Evolutionary conservation across 2,888 invertebrate species (phyloP), one percentile per base, ranked within the genome.

Genomic region (Lasioglossum marginatum): DNA sequence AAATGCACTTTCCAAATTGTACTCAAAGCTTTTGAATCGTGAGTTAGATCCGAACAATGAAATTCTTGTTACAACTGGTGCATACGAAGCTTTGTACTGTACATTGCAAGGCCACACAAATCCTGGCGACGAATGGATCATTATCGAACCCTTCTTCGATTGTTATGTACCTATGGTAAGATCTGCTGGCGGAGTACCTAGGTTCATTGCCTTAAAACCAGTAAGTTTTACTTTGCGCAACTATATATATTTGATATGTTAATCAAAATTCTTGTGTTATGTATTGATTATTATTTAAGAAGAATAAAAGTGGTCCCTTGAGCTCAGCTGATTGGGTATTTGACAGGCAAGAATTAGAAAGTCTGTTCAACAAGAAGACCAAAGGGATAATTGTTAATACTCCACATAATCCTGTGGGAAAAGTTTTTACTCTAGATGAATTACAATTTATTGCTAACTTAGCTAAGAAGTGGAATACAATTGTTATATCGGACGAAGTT

Each of bases 81-180:
- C 99, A 2, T 99, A 99, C 94, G 99, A 99, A 94, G 98, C 99
- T 0, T 96, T 99, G 0, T 99, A 97, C 95, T 97, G 97, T 74
- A 96, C 98, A 16, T 97, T 99, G 86, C 96, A 98, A 94, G 98
- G 99, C 10, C 98, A 99, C 93, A 97, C 99, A 14, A 98, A 98
- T 91, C 96, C 96, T 1, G 99, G 97, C 0, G 98, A 98, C 94
- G 98, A 99, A 96, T 99, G 98, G 81, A 99, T 99, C 85, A 98
- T 99, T 40, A 99, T 99, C 88, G 99, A 99, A 95, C 99, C 99
- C 0, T 99, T 97, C 95, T 99, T 99, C 94, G 99, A 99, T 95
- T 99, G 99, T 94, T 99, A 99, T 93, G 98, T 98, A 90, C 99
- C 99, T 1, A 99, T 99, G 98, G 98, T 99, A 23, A 96, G 96